Conservation (phyloP, 2,797 vertebrate genomes). For the Gymnoscopelus braueri region DNA sequence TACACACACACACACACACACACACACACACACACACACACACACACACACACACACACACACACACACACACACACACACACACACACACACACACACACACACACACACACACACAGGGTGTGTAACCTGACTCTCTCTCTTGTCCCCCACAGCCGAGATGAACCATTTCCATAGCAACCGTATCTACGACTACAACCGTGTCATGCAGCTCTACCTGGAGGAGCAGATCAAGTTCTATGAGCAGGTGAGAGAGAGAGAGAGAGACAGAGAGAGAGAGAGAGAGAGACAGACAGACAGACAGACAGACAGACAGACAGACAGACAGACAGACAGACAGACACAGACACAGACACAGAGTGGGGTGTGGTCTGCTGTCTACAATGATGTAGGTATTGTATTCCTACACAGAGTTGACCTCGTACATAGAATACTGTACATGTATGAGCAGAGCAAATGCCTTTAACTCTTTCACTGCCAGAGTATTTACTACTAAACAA, state of each 20-base stretch:
- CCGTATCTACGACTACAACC: constrained; percentile 97
- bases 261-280: background rate
- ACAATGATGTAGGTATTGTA: no score
- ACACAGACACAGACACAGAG: no score
- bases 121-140: constrained; percentile 10
- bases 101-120: background rate
- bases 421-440: no score
- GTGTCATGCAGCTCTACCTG: constrained; percentile 92
- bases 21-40: no score
- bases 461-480: no score
- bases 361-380: no score
- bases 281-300: background rate
- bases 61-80: constrained; percentile 1
- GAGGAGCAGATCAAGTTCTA: constrained; percentile 92
- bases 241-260: constrained; percentile 85
- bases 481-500: no score
- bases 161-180: constrained; percentile 98
- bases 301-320: background rate
- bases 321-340: background rate
- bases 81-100: constrained; percentile 1
- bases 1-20: no score
- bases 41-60: constrained; percentile 1
- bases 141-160: constrained; percentile 82
- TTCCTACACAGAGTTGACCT: no score
- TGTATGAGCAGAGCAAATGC: no score